Evolutionary conservation across 1,140 invertebrate genomes (phyloP).

Genomic region (Drosophila saltans): DNA sequence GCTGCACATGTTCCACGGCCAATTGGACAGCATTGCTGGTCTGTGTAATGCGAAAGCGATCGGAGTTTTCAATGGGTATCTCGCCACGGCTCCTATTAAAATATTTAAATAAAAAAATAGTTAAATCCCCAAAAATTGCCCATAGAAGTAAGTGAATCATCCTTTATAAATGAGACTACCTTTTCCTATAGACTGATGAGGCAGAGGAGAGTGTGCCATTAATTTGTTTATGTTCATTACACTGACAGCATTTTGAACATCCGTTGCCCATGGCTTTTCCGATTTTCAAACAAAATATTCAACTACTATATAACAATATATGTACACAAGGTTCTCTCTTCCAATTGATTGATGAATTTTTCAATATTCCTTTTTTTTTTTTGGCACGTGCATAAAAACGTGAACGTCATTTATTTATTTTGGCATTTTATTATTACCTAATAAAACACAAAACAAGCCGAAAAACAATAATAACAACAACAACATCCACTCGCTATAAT

Average conservation of each 20-base stretch:
- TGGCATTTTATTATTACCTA: constrained; percentile 56
- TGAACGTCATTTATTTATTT: constrained; percentile 52
- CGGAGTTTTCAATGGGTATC: constrained; percentile 80
- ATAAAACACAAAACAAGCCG: constrained; percentile 39
- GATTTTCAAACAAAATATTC: not conserved
- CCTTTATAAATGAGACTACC: constrained; percentile 49
- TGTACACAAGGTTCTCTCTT: not conserved
- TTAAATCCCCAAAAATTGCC: not conserved
- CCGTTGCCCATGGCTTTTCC: constrained; percentile 79
- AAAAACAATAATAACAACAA: constrained; percentile 35
- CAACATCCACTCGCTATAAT: constrained; percentile 24
- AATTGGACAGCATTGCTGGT: constrained; percentile 82
- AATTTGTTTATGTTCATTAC: constrained; percentile 79
- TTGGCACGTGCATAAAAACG: constrained; percentile 30
- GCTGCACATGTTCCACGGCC: constrained; percentile 82
- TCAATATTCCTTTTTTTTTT: constrained; percentile 26
- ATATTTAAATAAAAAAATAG: too few species aligned
- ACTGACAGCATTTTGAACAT: constrained; percentile 82
- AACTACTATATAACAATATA: not conserved
- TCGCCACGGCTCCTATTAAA: constrained; percentile 71
- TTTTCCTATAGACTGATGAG: constrained; percentile 81
- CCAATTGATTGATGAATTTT: not conserved
- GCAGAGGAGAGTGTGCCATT: constrained; percentile 78
- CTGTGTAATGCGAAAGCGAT: constrained; percentile 81
- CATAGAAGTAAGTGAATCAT: not conserved